A percentile compares a stretch with the other conserved stretches of the same genome.
These are phyloP conservation scores for Xiphydria camelus DNA, from an alignment of 2,888 invertebrate genomes.

Conservation along the genomic window DNA sequence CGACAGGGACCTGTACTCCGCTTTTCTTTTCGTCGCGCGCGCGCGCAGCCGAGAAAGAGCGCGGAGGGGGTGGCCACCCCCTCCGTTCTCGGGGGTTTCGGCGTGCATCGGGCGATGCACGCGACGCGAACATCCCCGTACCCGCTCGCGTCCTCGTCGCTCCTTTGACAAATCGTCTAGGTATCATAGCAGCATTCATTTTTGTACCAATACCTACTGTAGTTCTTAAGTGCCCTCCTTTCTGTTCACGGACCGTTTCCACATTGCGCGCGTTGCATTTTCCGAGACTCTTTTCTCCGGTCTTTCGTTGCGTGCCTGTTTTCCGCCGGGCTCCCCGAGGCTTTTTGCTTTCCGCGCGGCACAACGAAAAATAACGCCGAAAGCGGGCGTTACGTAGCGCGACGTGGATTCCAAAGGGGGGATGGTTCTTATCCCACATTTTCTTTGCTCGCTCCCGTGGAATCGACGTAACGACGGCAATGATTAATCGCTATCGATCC, in stretches of 20 bases:
- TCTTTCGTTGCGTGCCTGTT: not conserved
- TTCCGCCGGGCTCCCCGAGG: too few species aligned
- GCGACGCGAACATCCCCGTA: too few species aligned
- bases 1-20: conserved; percentile 38
- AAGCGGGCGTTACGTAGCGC: too few species aligned
- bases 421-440: too few species aligned
- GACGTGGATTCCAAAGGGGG: conserved; percentile 1
- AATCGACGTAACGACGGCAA: too few species aligned
- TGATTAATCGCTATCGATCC: too few species aligned
- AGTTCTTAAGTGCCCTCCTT: conserved; percentile 46
- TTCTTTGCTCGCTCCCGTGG: too few species aligned
- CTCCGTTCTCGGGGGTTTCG: not conserved
- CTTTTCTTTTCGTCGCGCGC: conserved; percentile 21
- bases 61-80: not conserved
- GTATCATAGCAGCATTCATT: conserved; percentile 51
- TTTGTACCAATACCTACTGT: conserved; percentile 57
- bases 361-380: too few species aligned
- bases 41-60: conserved; percentile 30
- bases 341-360: too few species aligned
- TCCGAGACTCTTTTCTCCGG: not conserved
- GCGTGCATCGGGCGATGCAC: not conserved
- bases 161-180: conserved; percentile 46
- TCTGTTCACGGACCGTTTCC: conserved; percentile 23
- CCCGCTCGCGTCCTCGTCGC: conserved; percentile 38
- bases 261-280: conserved; percentile 2